phyloP scores from a whole-genome alignment of 2,113 vertebrate species.

The Nanorana parkeri region DNA sequence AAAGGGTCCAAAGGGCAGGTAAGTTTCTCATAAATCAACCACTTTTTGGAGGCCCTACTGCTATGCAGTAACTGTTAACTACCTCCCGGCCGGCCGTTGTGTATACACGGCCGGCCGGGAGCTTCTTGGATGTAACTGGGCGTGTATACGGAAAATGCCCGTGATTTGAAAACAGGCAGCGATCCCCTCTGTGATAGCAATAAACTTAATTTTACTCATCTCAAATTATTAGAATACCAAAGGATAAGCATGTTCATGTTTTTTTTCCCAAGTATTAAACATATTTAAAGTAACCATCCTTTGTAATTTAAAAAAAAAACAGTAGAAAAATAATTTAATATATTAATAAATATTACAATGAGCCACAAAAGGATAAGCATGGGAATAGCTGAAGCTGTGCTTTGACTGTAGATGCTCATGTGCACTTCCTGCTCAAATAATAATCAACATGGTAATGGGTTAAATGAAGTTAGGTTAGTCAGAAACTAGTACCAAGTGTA shows the following conservation, averaged over 20 bases:
- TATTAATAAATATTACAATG: not conserved
- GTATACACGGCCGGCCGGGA: no score
- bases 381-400: slow-evolving; percentile 38
- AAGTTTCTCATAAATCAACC: no score
- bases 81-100: no score
- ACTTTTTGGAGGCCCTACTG: no score
- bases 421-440: slow-evolving; percentile 68
- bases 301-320: slow-evolving; percentile 22
- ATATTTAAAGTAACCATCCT: not conserved
- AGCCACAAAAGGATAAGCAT: not conserved
- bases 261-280: not conserved
- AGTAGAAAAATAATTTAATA: slow-evolving; percentile 55
- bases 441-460: slow-evolving; percentile 64
- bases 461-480: slow-evolving; percentile 70
- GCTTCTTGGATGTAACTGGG: no score
- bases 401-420: slow-evolving; percentile 62
- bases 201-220: no score
- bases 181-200: no score
- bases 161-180: no score
- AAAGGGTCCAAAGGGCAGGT: no score
- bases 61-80: no score
- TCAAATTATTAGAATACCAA: not conserved
- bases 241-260: not conserved
- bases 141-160: no score
- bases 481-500: slow-evolving; percentile 69